A percentile compares a stretch with the other conserved stretches of the same genome.
phyloP scores from a whole-genome alignment of 1,140 invertebrate genomes.

The Camponotus floridanus region DNA sequence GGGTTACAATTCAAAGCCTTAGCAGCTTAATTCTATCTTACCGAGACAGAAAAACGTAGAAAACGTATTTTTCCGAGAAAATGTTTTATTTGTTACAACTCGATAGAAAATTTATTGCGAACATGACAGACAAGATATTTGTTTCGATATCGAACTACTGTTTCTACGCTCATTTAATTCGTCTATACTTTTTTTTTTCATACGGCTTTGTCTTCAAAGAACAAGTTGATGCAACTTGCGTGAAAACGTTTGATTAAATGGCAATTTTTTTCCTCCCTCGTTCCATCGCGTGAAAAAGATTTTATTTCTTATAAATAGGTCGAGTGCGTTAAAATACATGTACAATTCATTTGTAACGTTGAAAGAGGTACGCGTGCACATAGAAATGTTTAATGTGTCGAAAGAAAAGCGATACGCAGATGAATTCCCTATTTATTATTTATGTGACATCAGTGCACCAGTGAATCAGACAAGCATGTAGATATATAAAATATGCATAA shows the following conservation, averaged over 20 bases:
- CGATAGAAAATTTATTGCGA: neutral
- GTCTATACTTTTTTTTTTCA: neutral
- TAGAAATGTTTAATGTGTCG: constrained; percentile 49
- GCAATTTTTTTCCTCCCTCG: neutral
- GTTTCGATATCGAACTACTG: neutral
- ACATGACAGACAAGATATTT: neutral
- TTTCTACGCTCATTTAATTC: neutral
- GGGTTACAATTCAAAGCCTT: neutral
- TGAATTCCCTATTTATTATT: constrained; percentile 36
- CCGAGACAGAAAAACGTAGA: neutral
- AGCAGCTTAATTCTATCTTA: constrained; percentile 22
- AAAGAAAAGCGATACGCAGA: constrained; percentile 47
- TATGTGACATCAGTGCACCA: constrained; percentile 12
- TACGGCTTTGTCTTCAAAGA: neutral
- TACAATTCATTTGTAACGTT: neutral
- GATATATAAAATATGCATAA: neutral
- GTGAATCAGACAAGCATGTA: constrained; percentile 26
- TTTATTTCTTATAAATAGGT: constrained; percentile 16
- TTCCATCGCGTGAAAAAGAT: neutral
- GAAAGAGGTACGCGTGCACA: neutral
- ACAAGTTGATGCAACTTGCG: neutral
- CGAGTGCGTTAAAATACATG: constrained; percentile 13
- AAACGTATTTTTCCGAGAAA: neutral
- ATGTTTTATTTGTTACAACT: neutral
- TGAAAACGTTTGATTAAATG: neutral